Conservation (phyloP, 2,113 vertebrate genomes). For the Eira barbara region DNA sequence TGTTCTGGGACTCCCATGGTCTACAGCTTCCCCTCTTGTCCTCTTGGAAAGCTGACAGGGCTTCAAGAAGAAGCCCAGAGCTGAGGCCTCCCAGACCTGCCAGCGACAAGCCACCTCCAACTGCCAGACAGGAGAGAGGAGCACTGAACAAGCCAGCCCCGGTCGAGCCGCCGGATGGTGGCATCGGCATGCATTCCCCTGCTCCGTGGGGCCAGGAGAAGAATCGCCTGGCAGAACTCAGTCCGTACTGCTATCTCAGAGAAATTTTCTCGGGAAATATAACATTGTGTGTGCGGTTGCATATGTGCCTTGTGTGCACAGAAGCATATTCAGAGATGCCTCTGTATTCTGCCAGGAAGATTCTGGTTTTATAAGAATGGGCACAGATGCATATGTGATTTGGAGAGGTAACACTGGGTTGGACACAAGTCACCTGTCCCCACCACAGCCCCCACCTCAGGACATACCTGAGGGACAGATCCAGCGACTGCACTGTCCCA, state of each 20-base stretch:
- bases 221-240: background rate
- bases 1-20: background rate
- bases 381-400: background rate
- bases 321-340: background rate
- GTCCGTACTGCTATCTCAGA: background rate
- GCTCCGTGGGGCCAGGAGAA: background rate
- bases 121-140: accelerated
- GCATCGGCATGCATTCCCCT: background rate
- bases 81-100: background rate
- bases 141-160: background rate
- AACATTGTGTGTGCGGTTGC: background rate
- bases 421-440: background rate
- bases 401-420: background rate
- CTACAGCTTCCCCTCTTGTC: background rate
- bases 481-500: background rate
- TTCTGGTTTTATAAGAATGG: background rate
- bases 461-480: conserved; percentile 56
- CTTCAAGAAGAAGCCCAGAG: background rate
- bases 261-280: background rate
- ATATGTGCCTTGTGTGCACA: background rate
- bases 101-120: too few species aligned
- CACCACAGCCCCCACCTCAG: accelerated
- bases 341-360: background rate
- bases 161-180: too few species aligned
- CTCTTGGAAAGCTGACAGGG: background rate